These are phyloP conservation scores for Microctenopoma stevenorrisi DNA, from an alignment of 2,797 vertebrate species.

Conservation along the genomic window DNA sequence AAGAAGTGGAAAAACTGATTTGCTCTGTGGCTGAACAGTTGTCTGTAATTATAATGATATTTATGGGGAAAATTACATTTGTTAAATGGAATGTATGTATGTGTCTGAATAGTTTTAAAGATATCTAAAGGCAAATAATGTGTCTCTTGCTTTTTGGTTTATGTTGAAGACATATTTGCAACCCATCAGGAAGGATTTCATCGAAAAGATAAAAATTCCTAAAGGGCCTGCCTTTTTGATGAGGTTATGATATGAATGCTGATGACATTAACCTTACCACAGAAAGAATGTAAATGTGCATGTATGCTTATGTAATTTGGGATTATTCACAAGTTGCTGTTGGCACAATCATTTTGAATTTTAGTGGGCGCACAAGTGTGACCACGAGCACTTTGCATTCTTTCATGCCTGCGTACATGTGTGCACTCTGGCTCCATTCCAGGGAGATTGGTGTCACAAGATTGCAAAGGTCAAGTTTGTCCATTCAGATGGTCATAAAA, in stretches of 20 bases:
- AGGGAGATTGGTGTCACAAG: constrained; percentile 49
- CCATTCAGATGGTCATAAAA: constrained; percentile 64
- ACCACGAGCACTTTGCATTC: constrained; percentile 14
- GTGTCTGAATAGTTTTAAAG: constrained; percentile 17
- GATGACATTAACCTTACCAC: constrained; percentile 42
- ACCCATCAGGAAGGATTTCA: constrained; percentile 63
- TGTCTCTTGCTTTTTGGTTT: not conserved
- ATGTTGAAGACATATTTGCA: constrained; percentile 57
- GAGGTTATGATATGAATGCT: constrained; percentile 32
- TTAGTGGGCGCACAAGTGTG: not conserved
- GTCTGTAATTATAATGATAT: constrained; percentile 32
- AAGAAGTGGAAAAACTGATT: constrained; percentile 52
- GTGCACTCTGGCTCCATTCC: constrained; percentile 8
- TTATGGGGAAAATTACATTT: constrained; percentile 10
- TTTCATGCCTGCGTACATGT: constrained; percentile 8
- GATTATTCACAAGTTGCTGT: constrained; percentile 38
- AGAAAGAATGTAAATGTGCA: not conserved
- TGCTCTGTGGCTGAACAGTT: constrained; percentile 30
- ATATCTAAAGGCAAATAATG: constrained; percentile 16
- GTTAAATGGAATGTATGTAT: constrained; percentile 11
- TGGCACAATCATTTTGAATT: constrained; percentile 9
- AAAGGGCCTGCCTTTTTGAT: constrained; percentile 50
- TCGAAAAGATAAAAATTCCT: constrained; percentile 63
- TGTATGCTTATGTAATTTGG: constrained; percentile 7
- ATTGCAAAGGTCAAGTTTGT: constrained; percentile 63